Evolutionary conservation across 2,113 vertebrate genomes (phyloP).

Genomic region (Oophaga pumilio): DNA sequence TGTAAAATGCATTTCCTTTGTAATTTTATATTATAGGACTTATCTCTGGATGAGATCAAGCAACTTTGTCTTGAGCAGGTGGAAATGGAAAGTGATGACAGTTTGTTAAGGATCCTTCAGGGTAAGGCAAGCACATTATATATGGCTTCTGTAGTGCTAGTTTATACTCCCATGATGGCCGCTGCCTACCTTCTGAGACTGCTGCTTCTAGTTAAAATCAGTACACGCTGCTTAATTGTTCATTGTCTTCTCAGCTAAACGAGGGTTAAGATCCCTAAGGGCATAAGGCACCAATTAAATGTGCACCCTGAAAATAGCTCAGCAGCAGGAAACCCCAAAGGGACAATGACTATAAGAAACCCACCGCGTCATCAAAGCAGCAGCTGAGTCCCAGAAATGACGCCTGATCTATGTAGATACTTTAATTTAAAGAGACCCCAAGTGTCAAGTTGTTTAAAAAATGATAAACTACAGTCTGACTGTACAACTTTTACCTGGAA

Average conservation of each 20-base stretch:
- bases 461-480: not conserved
- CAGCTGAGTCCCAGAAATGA: not conserved
- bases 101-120: slow-evolving; percentile 87
- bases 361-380: not conserved
- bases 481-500: too few relatives aligned
- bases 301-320: not conserved
- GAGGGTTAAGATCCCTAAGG: not conserved
- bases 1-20: not conserved
- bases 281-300: not conserved
- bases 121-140: slow-evolving; percentile 71
- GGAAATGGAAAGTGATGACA: slow-evolving; percentile 85
- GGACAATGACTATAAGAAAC: not conserved
- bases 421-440: not conserved
- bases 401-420: too few relatives aligned
- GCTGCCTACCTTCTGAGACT: not conserved
- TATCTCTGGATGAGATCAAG: slow-evolving; percentile 88
- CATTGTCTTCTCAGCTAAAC: not conserved
- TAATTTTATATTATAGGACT: slow-evolving; percentile 70
- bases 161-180: not conserved
- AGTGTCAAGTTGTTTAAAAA: not conserved
- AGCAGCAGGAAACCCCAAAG: not conserved
- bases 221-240: not conserved
- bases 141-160: not conserved
- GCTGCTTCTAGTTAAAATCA: not conserved
- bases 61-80: slow-evolving; percentile 91